These are phyloP conservation scores for Mythimna impura DNA, from an alignment of 2,888 invertebrate species.

Conservation along the genomic window DNA sequence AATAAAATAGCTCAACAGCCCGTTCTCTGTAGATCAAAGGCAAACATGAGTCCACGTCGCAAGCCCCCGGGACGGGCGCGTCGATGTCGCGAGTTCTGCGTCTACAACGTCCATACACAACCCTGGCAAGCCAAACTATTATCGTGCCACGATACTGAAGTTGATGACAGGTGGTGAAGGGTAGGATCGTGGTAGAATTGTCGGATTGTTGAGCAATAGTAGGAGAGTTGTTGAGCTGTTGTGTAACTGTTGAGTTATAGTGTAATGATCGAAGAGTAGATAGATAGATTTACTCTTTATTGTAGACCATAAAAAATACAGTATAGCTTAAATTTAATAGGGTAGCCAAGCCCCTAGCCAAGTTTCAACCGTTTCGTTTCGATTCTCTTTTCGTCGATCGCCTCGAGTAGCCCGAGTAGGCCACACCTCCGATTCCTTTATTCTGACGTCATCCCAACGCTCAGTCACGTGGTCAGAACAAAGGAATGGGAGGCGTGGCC, in stretches of 20 bases:
- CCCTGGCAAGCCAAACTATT: slow-evolving; percentile 11
- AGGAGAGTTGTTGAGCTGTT: neutral
- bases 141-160: slow-evolving; percentile 20
- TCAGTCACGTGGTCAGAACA: no score
- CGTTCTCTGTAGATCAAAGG: slow-evolving; percentile 43
- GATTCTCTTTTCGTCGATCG: no score
- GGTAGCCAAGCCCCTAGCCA: no score
- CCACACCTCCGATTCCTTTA: no score
- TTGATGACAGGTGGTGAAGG: slow-evolving; percentile 42
- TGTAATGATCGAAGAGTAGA: no score
- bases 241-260: neutral
- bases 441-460: no score
- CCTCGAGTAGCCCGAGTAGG: no score
- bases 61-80: slow-evolving; percentile 31
- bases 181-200: slow-evolving; percentile 29
- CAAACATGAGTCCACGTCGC: slow-evolving; percentile 27
- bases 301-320: no score
- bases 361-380: no score
- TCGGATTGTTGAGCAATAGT: slow-evolving; percentile 7
- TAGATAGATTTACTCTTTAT: no score
- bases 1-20: neutral
- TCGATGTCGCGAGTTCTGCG: slow-evolving; percentile 67
- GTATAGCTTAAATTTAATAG: no score
- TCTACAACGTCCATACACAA: slow-evolving; percentile 73
- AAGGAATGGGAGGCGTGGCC: no score